Base-by-base conservation (phyloP, 1,140 invertebrate species). In the Leptinotarsa undecemlineata region DNA sequence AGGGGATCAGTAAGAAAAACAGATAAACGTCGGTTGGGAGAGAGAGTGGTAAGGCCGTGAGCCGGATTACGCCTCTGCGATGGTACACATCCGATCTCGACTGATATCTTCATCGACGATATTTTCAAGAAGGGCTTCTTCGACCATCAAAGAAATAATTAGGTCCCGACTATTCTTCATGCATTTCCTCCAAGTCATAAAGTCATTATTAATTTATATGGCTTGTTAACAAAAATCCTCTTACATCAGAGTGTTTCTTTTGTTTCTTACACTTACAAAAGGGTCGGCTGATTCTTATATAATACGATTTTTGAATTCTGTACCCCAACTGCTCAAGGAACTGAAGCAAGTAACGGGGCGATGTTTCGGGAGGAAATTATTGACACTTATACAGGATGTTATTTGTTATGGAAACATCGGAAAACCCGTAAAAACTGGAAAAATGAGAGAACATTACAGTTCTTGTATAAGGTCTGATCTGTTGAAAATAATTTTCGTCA, bases 181-280 rank as follows among this genome's bases (percentile, higher is more conserved):
- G 74, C 73, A 72, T 72, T 78, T 72, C 76, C 74, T 74, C 74
- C 66, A 64, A 75, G 70, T 68, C 51, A 57, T 76, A 75, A 78
- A 68, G 48, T 77, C 74, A 77, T 81, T 81, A 81, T 78, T 79
- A 79, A 81, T 81, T 81, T 79, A 74, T 81, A 81, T 78, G 80
- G 80, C 80, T 81, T 81, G 78, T 78, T 78, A 68, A 57, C 77
- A 79, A 79, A 79, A 81, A 81, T 81, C 80, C 78, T 73, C 74
- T 81, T 81, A 81, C 48, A 72, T 69, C 68, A 76, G 71, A 74
- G 51, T 72, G 17, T n/a, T 74, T 77, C 80, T 78, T 79, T 79
- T 79, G 77, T 79, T 77, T 80, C 73, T 77, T 76, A 73, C 60
- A 70, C 48, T 67, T 3, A 17, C n/a, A 17, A 15, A 57, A 57